Evolutionary conservation across 2,113 vertebrate species (phyloP).

Genomic region (Mohoua ochrocephala): DNA sequence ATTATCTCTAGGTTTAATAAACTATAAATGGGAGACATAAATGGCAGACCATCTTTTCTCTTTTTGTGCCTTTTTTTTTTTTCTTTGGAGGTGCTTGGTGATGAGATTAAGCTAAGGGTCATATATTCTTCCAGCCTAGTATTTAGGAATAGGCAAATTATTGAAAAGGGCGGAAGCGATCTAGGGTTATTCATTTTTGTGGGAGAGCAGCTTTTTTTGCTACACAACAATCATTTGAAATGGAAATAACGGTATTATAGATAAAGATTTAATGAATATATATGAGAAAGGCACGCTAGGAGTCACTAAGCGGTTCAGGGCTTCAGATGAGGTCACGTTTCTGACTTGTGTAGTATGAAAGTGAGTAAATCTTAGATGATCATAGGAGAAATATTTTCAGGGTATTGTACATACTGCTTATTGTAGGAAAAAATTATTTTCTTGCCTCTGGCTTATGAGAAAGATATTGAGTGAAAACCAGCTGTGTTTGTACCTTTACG

Average conservation of each 20-base stretch:
- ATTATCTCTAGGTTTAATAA: constrained; percentile 55
- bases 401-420: background rate
- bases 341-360: constrained; percentile 12
- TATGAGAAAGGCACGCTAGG: constrained; percentile 40
- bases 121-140: background rate
- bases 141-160: constrained; percentile 11
- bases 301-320: constrained; percentile 5
- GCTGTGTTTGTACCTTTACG: background rate
- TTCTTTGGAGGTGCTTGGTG: background rate
- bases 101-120: constrained; percentile 9
- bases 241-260: background rate
- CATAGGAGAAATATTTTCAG: background rate
- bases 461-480: background rate
- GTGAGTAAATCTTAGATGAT: constrained; percentile 12
- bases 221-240: background rate
- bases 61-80: background rate
- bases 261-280: constrained; percentile 62
- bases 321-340: constrained; percentile 30
- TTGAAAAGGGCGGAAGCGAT: constrained; percentile 28
- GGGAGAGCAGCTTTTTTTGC: constrained; percentile 3
- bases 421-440: background rate
- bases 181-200: constrained; percentile 29
- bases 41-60: background rate
- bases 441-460: background rate
- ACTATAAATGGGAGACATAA: constrained; percentile 35